These are phyloP conservation scores for Phaonia tiefii DNA, from an alignment of 2,888 invertebrate species.

Conservation along the genomic window DNA sequence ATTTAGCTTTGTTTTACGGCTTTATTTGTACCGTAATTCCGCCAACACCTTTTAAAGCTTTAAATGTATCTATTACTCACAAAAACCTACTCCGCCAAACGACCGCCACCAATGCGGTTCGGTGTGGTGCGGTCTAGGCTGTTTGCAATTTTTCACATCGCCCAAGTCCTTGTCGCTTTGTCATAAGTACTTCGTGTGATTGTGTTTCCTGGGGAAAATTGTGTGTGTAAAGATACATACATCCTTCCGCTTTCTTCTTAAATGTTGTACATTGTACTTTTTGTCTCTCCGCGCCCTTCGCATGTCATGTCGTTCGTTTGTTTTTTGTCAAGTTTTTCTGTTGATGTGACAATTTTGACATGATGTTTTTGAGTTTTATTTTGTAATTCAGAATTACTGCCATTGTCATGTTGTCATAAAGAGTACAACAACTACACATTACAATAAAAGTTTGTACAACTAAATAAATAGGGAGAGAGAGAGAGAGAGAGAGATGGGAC, in stretches of 20 bases:
- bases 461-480: not conserved
- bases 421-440: constrained; percentile 44
- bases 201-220: constrained; percentile 13
- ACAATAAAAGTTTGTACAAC: not conserved
- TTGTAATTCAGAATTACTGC: constrained; percentile 38
- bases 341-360: constrained; percentile 60
- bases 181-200: no score
- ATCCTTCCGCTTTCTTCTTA: constrained; percentile 39
- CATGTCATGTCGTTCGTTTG: constrained; percentile 1
- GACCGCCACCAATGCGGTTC: not conserved
- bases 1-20: constrained; percentile 9
- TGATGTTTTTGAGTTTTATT: constrained; percentile 54
- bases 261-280: no score
- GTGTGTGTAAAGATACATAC: constrained; percentile 36
- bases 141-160: constrained; percentile 1
- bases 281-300: constrained; percentile 39
- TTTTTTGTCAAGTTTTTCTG: constrained; percentile 40
- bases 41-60: no score
- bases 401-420: constrained; percentile 60
- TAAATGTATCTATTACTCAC: no score
- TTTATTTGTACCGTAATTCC: not conserved
- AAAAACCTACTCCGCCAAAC: constrained; percentile 25
- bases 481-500: not conserved
- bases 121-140: not conserved
- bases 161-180: no score